These are phyloP conservation scores for Platichthys flesus DNA, from an alignment of 2,113 vertebrate genomes.

Conservation along the genomic window DNA sequence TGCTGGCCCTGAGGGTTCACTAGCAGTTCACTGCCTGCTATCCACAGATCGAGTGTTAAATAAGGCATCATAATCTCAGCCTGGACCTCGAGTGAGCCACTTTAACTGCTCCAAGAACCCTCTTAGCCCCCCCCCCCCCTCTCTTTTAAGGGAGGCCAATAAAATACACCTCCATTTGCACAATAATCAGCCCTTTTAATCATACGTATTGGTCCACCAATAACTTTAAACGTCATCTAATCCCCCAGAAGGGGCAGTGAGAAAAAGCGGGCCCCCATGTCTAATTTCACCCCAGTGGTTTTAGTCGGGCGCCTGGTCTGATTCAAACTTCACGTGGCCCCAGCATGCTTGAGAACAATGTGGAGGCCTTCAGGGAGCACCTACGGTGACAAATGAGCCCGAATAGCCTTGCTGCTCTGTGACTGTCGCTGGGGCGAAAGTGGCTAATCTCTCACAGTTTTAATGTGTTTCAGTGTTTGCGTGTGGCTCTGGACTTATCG, in stretches of 20 bases:
- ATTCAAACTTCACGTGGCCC: slow-evolving; percentile 74
- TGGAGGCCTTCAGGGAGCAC: slow-evolving; percentile 57
- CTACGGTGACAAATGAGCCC: slow-evolving; percentile 71
- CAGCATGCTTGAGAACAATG: slow-evolving; percentile 66
- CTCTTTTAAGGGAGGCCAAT: slow-evolving; percentile 55
- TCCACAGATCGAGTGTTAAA: slow-evolving; percentile 78
- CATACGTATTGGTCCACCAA: slow-evolving; percentile 75
- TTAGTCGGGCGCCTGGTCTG: slow-evolving; percentile 70
- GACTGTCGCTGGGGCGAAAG: slow-evolving; percentile 63
- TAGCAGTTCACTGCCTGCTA: slow-evolving; percentile 73
- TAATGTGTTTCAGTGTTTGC: slow-evolving; percentile 49
- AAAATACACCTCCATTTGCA: slow-evolving; percentile 68
- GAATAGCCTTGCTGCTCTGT: slow-evolving; percentile 56
- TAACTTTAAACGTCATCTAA: slow-evolving; percentile 82
- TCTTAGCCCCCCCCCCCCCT: slow-evolving; percentile 20
- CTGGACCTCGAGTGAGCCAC: slow-evolving; percentile 52
- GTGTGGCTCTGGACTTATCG: slow-evolving; percentile 45
- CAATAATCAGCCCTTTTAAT: slow-evolving; percentile 78
- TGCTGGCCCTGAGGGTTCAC: slow-evolving; percentile 70
- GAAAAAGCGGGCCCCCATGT: slow-evolving; percentile 64
- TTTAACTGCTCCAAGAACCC: slow-evolving; percentile 53
- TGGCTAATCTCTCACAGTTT: slow-evolving; percentile 61
- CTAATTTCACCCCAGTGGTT: slow-evolving; percentile 79
- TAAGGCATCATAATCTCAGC: slow-evolving; percentile 75
- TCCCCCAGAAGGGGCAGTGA: slow-evolving; percentile 70